These are phyloP conservation scores for Parazoanthus swiftii DNA, from an alignment of 92 coral and sea anemone genomes.

Conservation along the genomic window DNA sequence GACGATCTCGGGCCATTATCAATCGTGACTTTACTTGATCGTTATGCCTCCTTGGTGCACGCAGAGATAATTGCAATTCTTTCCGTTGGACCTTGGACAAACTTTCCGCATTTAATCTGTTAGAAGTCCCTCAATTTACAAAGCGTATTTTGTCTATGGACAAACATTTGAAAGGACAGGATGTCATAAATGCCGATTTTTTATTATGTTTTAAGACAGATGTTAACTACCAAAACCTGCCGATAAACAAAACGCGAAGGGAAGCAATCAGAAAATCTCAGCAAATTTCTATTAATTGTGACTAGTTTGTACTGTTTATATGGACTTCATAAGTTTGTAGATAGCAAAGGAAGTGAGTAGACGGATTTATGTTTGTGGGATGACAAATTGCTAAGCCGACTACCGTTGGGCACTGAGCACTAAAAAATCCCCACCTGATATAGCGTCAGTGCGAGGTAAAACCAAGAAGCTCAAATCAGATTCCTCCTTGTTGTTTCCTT, in stretches of 20 bases:
- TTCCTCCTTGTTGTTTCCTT: neutral
- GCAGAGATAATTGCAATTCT: constrained; percentile 39
- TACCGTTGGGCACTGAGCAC: neutral
- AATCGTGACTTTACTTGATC: constrained; percentile 24
- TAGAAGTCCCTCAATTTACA: constrained; percentile 19
- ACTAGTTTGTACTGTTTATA: constrained; percentile 50
- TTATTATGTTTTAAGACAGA: constrained; percentile 30
- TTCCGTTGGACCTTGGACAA: constrained; percentile 29
- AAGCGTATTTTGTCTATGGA: constrained; percentile 26
- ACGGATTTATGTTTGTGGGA: neutral
- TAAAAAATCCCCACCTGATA: neutral
- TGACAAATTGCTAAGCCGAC: constrained; percentile 26
- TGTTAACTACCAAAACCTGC: constrained; percentile 31
- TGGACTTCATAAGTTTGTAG: constrained; percentile 47
- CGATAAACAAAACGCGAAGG: constrained; percentile 43
- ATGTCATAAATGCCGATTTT: constrained; percentile 25
- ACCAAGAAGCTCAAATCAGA: neutral
- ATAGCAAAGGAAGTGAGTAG: constrained; percentile 38
- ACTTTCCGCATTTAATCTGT: constrained; percentile 30
- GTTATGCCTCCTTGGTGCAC: constrained; percentile 39
- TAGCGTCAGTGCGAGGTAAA: neutral
- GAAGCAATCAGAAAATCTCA: constrained; percentile 64
- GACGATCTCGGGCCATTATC: constrained; percentile 2
- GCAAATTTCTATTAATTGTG: constrained; percentile 63
- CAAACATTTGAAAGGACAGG: constrained; percentile 36